Percentiles rank a stretch among this genome's conserved stretches.
Conservation (phyloP, 2,113 vertebrate genomes). For the Rallus limicola region DNA sequence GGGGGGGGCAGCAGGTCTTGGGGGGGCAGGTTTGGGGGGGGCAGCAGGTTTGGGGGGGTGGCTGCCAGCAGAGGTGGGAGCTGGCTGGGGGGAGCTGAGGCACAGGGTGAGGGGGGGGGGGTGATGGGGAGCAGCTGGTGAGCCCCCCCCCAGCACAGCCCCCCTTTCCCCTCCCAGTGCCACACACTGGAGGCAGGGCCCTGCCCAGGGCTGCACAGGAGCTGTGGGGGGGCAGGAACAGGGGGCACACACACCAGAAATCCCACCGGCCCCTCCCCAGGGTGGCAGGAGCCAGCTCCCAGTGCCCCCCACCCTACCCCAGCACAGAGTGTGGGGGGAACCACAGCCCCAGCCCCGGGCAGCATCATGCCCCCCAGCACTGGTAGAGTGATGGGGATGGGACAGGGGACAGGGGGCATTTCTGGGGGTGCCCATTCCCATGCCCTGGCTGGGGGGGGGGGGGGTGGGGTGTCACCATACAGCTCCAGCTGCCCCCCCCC, state of each 20-base stretch:
- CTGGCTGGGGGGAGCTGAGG: background rate
- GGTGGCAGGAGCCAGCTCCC: background rate
- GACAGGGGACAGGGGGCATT: background rate
- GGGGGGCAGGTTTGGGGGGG: background rate
- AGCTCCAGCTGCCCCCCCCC: too few species aligned
- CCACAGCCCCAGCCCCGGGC: fast-evolving
- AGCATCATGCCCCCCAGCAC: background rate
- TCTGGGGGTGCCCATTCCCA: background rate
- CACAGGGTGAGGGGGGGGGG: fast-evolving
- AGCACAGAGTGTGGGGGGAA: fast-evolving
- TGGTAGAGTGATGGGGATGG: too few species aligned
- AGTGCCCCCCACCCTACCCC: background rate
- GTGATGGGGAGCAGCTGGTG: background rate
- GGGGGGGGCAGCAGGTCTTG: background rate
- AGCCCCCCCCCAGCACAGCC: background rate
- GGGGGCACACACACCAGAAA: background rate
- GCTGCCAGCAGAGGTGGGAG: background rate
- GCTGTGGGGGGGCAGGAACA: background rate
- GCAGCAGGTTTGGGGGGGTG: background rate
- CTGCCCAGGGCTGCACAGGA: background rate
- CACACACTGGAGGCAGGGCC: background rate
- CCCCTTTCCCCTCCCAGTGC: background rate
- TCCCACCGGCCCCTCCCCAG: background rate
- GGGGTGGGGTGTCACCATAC: too few species aligned
- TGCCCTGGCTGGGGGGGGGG: background rate